These are phyloP conservation scores for Aphidius gifuensis DNA, from an alignment of 1,140 invertebrate species.

Conservation along the genomic window DNA sequence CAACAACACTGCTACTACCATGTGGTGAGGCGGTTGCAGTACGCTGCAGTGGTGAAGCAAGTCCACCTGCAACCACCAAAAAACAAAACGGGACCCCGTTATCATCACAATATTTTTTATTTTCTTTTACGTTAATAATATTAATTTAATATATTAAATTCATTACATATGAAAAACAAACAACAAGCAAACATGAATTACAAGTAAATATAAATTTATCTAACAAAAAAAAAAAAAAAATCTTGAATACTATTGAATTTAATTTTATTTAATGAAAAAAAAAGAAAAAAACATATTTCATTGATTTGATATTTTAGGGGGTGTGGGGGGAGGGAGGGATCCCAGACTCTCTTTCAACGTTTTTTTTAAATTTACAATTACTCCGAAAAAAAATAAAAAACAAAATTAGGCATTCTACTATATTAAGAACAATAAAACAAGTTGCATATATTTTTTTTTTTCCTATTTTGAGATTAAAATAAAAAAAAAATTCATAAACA, in stretches of 20 bases:
- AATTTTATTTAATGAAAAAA: too few species aligned
- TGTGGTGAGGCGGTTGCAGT: slow-evolving; percentile 54
- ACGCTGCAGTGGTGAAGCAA: slow-evolving; percentile 55
- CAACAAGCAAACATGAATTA: not conserved
- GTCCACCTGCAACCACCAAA: slow-evolving; percentile 57
- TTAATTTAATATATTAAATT: not conserved
- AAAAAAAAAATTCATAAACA: too few species aligned
- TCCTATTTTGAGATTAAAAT: too few species aligned
- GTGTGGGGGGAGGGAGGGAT: not conserved
- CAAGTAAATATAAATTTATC: slow-evolving; percentile 13
- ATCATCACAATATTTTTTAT: slow-evolving; percentile 32
- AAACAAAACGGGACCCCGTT: slow-evolving; percentile 50
- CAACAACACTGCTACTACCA: slow-evolving; percentile 34
- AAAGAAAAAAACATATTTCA: not conserved
- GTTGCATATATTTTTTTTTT: too few species aligned
- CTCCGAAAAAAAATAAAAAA: not conserved
- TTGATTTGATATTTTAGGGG: not conserved
- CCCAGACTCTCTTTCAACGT: slow-evolving; percentile 51
- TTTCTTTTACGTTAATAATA: slow-evolving; percentile 18
- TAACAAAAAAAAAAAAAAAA: too few species aligned
- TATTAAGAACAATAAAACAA: too few species aligned
- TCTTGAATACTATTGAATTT: too few species aligned
- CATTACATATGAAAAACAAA: too few species aligned
- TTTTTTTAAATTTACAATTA: slow-evolving; percentile 23
- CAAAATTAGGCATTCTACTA: not conserved